phyloP scores from a whole-genome alignment of 2,888 invertebrate species.

The Epirrhoe alternata region DNA sequence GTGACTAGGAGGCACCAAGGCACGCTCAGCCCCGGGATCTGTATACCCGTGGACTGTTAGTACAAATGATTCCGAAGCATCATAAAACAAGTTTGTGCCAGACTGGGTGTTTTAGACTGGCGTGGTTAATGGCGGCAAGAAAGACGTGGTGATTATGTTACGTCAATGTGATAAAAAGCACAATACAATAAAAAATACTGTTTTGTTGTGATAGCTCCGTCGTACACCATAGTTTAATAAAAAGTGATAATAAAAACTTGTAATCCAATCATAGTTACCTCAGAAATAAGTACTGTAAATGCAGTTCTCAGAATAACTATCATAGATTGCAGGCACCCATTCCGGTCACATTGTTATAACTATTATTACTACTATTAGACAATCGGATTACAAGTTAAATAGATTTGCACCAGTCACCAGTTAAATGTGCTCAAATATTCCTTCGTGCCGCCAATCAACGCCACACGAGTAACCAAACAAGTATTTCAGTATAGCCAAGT shows the following conservation, averaged over 20 bases:
- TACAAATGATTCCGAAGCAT: conserved; percentile 21
- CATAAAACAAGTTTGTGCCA: background rate
- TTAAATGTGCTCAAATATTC: background rate
- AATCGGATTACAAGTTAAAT: conserved; percentile 2
- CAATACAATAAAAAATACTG: background rate
- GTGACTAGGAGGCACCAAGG: conserved; percentile 73
- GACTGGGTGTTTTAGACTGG: background rate
- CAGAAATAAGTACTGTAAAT: background rate
- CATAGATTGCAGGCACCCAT: background rate
- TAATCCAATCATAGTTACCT: background rate
- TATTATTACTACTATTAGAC: background rate
- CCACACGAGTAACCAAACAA: background rate
- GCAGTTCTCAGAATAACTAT: background rate
- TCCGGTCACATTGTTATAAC: background rate
- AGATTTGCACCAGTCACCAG: background rate
- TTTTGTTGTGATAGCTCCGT: background rate
- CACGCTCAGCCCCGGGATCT: conserved; percentile 76
- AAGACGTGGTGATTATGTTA: background rate
- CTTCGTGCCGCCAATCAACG: conserved; percentile 16
- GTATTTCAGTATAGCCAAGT: background rate
- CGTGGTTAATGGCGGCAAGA: conserved; percentile 11
- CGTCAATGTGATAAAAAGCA: background rate
- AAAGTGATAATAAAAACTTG: background rate
- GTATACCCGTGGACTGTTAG: conserved; percentile 51
- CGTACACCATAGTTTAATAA: background rate